These are phyloP conservation scores for Styela clava DNA, from an alignment of 23 tunicate species.

Conservation along the genomic window DNA sequence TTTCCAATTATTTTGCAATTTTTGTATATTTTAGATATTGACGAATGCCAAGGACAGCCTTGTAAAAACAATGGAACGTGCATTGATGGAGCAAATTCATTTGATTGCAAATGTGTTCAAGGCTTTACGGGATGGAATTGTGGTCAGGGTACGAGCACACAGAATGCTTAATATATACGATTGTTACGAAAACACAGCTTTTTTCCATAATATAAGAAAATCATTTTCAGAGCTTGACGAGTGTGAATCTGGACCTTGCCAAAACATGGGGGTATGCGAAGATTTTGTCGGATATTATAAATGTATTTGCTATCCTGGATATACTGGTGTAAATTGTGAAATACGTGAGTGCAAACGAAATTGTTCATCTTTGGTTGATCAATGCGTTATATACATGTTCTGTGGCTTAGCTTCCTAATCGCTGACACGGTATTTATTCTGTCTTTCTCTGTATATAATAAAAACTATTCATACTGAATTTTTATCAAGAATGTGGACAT, in stretches of 20 bases:
- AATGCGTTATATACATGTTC: no score
- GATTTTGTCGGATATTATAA: slow-evolving; percentile 51
- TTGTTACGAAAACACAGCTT: background rate
- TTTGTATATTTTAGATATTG: no score
- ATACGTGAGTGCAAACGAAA: slow-evolving; percentile 69
- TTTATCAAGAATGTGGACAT: no score
- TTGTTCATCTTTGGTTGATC: background rate
- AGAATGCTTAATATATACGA: background rate
- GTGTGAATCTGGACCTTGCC: slow-evolving; percentile 72
- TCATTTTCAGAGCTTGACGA: slow-evolving; percentile 63
- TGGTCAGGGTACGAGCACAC: slow-evolving; percentile 21
- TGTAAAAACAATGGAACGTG: slow-evolving; percentile 32
- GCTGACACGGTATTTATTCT: no score
- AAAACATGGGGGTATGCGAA: slow-evolving; percentile 73
- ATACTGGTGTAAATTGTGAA: slow-evolving; percentile 60
- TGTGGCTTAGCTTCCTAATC: no score
- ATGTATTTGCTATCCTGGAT: slow-evolving; percentile 73
- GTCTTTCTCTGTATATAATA: no score
- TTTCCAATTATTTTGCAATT: no score
- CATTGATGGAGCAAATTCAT: slow-evolving; percentile 27
- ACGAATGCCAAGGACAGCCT: slow-evolving; percentile 45
- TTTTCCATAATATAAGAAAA: no score
- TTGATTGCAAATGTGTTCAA: slow-evolving; percentile 28
- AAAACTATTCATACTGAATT: no score
- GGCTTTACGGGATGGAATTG: slow-evolving; percentile 43